These are phyloP conservation scores for Nectonema munidae DNA, from an alignment of 2,888 invertebrate species.

Conservation along the genomic window DNA sequence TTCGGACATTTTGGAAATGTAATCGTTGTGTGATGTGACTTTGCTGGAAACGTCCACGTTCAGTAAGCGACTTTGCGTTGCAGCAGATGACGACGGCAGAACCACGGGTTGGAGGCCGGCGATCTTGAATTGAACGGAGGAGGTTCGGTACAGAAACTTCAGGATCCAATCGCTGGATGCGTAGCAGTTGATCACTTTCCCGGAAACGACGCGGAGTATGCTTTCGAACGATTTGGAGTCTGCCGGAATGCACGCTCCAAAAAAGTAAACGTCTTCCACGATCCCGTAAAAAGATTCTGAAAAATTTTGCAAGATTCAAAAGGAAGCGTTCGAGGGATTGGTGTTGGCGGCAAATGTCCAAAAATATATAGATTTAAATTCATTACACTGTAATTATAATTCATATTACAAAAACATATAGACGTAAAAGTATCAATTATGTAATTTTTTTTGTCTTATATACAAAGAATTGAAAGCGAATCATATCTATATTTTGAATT, in stretches of 20 bases:
- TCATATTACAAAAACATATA: not conserved
- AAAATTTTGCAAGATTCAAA: not conserved
- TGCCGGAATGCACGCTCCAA: constrained; percentile 31
- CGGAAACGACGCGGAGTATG: constrained; percentile 28
- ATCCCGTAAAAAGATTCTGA: constrained; percentile 26
- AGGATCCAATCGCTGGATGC: constrained; percentile 34
- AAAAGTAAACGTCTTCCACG: constrained; percentile 32
- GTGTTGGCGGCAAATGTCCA: no score
- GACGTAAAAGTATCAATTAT: no score
- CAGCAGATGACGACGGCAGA: not conserved
- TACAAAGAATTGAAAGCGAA: no score
- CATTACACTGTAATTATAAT: not conserved
- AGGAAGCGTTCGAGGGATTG: no score
- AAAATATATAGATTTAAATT: constrained; percentile 10
- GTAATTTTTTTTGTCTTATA: no score
- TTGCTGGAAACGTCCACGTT: not conserved
- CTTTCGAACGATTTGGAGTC: not conserved
- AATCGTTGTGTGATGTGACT: constrained; percentile 28
- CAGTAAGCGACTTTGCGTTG: not conserved
- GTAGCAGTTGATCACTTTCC: constrained; percentile 34
- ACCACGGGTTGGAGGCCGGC: constrained; percentile 31
- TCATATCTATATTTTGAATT: no score
- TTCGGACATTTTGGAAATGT: constrained; percentile 28
- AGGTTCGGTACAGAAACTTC: constrained; percentile 33
- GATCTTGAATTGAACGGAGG: constrained; percentile 30